phyloP scores from a whole-genome alignment of 2,113 vertebrate genomes.

The Toxotes jaculatrix region DNA sequence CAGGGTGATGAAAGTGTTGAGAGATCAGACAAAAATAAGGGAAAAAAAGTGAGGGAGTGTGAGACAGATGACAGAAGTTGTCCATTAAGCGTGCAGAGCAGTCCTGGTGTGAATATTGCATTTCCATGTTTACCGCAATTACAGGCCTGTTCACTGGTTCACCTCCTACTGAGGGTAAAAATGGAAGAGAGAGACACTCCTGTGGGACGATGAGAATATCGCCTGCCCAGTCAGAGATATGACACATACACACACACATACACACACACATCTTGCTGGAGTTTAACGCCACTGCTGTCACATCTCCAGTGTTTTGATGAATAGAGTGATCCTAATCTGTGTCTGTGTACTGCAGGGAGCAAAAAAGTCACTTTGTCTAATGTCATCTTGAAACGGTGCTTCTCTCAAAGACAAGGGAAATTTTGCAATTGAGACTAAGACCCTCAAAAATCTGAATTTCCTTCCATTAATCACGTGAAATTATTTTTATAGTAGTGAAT shows the following conservation, averaged over 20 bases:
- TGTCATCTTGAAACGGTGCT: background rate
- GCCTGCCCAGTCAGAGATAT: slow-evolving; percentile 15
- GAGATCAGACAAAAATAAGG: slow-evolving; percentile 39
- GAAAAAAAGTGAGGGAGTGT: slow-evolving; percentile 25
- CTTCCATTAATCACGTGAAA: background rate
- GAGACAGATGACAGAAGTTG: slow-evolving; percentile 71
- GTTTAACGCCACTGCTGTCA: slow-evolving; percentile 48
- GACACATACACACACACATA: slow-evolving; percentile 13
- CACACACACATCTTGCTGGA: background rate
- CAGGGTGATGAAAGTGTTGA: slow-evolving; percentile 51
- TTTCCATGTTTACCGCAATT: slow-evolving; percentile 71
- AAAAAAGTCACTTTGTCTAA: slow-evolving; percentile 29
- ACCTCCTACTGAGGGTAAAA: slow-evolving; percentile 64
- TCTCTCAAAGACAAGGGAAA: background rate
- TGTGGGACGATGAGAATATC: slow-evolving; percentile 55
- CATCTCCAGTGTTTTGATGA: slow-evolving; percentile 15
- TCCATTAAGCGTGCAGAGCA: slow-evolving; percentile 62
- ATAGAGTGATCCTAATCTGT: slow-evolving; percentile 48
- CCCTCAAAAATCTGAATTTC: background rate
- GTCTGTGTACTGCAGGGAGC: slow-evolving; percentile 36
- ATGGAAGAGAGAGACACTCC: slow-evolving; percentile 45
- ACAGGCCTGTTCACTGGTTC: slow-evolving; percentile 58
- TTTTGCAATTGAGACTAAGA: background rate
- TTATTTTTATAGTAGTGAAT: background rate
- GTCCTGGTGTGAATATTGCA: slow-evolving; percentile 72